Evolutionary conservation across 2,888 invertebrate species (phyloP).

Genomic region (Nephrotoma guestfalica): DNA sequence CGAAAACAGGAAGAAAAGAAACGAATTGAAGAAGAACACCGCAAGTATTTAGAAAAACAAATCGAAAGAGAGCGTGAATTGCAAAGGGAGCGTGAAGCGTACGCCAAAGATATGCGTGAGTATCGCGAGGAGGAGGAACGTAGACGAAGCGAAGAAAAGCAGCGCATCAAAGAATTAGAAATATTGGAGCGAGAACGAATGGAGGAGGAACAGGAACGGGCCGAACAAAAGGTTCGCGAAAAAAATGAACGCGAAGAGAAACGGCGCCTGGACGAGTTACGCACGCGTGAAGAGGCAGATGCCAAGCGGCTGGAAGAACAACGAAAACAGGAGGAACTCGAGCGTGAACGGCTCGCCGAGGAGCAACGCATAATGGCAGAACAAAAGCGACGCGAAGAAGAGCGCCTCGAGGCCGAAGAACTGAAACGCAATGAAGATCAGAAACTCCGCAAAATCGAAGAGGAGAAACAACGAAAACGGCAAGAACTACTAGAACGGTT

Average conservation of each 20-base stretch:
- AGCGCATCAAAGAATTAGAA: not conserved
- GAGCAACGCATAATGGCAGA: not conserved
- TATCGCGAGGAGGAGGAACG: constrained; percentile 16
- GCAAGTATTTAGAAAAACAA: constrained; percentile 21
- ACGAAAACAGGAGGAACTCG: not conserved
- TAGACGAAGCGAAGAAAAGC: constrained; percentile 17
- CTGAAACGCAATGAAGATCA: constrained; percentile 11
- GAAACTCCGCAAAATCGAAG: not conserved
- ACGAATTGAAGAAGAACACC: constrained; percentile 22
- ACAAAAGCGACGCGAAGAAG: not conserved
- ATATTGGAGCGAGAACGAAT: not conserved
- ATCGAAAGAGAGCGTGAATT: constrained; percentile 18
- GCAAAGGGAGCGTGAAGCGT: constrained; percentile 15
- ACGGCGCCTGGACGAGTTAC: constrained; percentile 13
- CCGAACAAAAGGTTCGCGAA: constrained; percentile 12
- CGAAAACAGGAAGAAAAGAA: constrained; percentile 19
- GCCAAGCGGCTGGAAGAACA: not conserved
- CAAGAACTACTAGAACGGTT: constrained; percentile 21
- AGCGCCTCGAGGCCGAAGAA: not conserved
- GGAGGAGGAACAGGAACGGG: constrained; percentile 16
- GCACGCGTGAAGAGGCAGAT: not conserved
- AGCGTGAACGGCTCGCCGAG: constrained; percentile 9
- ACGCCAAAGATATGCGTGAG: not conserved
- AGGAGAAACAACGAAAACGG: constrained; percentile 2
- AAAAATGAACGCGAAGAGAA: constrained; percentile 12